Percentiles rank a stretch among this genome's conserved stretches.
phyloP scores from a whole-genome alignment of 1,140 invertebrate species.

The Trinorchestia longiramus region DNA sequence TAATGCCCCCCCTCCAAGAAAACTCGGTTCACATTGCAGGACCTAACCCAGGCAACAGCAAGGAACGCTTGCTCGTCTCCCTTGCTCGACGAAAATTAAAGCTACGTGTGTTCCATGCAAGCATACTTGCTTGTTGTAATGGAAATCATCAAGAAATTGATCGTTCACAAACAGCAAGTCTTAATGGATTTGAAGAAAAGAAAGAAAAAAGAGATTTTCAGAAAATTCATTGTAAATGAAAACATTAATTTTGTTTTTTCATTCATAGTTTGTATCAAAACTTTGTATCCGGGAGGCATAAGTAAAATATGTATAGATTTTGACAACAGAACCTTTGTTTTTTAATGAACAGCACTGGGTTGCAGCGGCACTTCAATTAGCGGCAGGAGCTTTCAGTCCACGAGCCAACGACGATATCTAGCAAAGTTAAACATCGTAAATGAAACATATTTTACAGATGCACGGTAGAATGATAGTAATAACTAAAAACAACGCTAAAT shows the following conservation, averaged over 20 bases:
- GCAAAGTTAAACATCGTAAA: no score
- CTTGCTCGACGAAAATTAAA: not conserved
- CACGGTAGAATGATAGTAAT: not conserved
- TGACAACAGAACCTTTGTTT: not conserved
- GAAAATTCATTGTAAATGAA: not conserved
- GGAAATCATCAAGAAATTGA: not conserved
- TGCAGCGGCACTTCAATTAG: not conserved
- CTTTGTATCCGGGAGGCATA: not conserved
- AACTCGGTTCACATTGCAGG: not conserved
- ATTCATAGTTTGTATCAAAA: not conserved
- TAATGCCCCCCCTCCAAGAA: not conserved
- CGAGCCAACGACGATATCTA: no score
- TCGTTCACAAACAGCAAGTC: not conserved
- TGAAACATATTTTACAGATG: no score
- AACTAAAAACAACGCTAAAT: not conserved
- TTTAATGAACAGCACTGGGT: not conserved
- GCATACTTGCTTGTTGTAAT: not conserved
- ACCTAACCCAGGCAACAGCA: not conserved
- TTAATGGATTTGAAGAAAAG: not conserved
- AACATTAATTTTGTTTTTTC: not conserved
- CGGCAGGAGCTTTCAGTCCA: not conserved
- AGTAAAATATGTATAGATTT: not conserved
- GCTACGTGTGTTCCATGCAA: not conserved
- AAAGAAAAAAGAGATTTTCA: not conserved
- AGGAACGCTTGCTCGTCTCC: not conserved